These are phyloP conservation scores for Drosophila melanosoma DNA, from an alignment of 2,888 invertebrate genomes.

Conservation along the genomic window DNA sequence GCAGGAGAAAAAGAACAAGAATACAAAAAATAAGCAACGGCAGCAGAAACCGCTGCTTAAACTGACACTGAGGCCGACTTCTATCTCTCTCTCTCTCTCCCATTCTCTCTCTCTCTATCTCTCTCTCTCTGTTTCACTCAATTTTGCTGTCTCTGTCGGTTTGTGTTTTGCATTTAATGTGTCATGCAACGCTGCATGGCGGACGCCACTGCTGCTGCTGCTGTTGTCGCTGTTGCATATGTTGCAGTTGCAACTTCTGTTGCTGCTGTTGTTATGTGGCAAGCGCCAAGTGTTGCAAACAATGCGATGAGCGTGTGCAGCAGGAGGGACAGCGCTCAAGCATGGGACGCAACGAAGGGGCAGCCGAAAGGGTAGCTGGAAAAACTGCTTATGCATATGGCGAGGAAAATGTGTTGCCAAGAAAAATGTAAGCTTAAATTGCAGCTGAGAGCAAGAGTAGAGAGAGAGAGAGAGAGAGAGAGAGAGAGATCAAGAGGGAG, in stretches of 20 bases:
- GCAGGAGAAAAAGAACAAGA: conserved; percentile 21
- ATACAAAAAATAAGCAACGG: conserved; percentile 13
- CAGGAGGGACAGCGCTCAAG: conserved; percentile 11
- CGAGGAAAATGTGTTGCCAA: conserved; percentile 79
- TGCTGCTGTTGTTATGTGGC: conserved; percentile 77
- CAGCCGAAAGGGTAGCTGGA: conserved; percentile 66
- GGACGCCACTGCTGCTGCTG: conserved; percentile 45
- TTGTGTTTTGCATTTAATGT: conserved; percentile 73
- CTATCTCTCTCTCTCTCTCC: conserved; percentile 31
- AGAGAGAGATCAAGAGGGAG: not conserved
- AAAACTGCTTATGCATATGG: conserved; percentile 76
- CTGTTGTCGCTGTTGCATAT: conserved; percentile 64
- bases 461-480: not conserved
- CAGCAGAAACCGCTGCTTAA: conserved; percentile 52
- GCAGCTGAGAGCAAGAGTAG: conserved; percentile 43
- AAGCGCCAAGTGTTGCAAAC: conserved; percentile 82
- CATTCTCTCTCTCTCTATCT: not conserved
- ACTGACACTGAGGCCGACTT: conserved; percentile 44
- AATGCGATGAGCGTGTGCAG: conserved; percentile 57
- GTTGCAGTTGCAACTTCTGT: conserved; percentile 77
- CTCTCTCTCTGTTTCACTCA: not conserved
- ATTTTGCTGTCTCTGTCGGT: conserved; percentile 17
- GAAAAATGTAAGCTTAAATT: conserved; percentile 81
- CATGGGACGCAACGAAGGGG: not conserved
- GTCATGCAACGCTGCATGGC: conserved; percentile 78